A percentile compares a stretch with the other conserved stretches of the same genome.
Conservation (phyloP, 2,113 vertebrate genomes). For the Grammomys surdaster region DNA sequence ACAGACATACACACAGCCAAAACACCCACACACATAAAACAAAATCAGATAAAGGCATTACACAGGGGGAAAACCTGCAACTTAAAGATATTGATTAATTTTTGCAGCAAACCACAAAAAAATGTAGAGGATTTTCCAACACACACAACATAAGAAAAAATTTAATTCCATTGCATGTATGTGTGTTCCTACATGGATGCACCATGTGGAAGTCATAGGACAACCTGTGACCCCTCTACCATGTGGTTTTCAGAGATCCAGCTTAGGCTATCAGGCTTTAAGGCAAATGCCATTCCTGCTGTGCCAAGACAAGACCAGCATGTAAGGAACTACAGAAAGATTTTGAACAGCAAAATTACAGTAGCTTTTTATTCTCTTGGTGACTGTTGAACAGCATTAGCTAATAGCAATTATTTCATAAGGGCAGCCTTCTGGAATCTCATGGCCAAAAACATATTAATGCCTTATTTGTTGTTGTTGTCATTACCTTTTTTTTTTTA, state of each 20-base stretch:
- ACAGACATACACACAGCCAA: not conserved
- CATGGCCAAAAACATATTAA: constrained; percentile 6
- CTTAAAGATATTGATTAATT: not conserved
- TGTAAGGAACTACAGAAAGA: not conserved
- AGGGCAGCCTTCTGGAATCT: not conserved
- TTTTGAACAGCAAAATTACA: not conserved
- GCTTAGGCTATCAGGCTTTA: not conserved
- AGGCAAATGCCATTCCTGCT: not conserved
- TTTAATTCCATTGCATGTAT: not conserved
- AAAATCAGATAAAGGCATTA: not conserved
- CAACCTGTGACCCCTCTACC: not conserved
- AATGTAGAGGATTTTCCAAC: not conserved
- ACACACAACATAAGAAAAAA: not conserved
- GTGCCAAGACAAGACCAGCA: not conserved
- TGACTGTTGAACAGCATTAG: not conserved
- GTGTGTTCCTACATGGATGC: not conserved
- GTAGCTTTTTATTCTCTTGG: not conserved
- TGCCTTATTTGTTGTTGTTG: not conserved
- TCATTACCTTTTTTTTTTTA: not conserved
- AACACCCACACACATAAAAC: not conserved
- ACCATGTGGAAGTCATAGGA: not conserved
- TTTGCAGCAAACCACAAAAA: not conserved
- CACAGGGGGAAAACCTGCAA: not conserved
- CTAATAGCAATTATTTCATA: constrained; percentile 1
- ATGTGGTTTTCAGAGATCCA: not conserved